Percentiles rank a stretch among this genome's conserved stretches.
Conservation (phyloP, 2,888 invertebrate species). For the Eumerus sabulonum region DNA sequence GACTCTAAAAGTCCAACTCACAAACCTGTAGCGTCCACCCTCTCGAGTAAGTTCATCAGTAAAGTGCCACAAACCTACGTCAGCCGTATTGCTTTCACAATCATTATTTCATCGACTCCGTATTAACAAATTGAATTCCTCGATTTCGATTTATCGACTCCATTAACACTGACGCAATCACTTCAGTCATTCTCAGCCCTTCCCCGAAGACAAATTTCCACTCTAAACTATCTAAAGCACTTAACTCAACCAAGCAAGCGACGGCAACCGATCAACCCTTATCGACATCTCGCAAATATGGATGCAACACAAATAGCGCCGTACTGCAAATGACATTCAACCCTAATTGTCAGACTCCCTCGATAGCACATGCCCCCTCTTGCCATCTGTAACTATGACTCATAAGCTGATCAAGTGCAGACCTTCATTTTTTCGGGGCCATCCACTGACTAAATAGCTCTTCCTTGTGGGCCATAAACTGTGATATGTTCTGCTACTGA, state of each 20-base stretch:
- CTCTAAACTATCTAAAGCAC: constrained; percentile 49
- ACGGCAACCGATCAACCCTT: constrained; percentile 40
- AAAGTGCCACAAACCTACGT: neutral
- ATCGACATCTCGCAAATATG: neutral
- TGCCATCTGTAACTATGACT: constrained; percentile 8
- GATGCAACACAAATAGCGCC: neutral
- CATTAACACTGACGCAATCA: constrained; percentile 40
- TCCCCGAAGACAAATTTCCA: constrained; percentile 58
- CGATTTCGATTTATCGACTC: constrained; percentile 50
- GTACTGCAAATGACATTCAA: constrained; percentile 35
- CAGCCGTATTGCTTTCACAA: constrained; percentile 7
- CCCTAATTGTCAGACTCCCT: constrained; percentile 51
- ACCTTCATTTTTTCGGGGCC: constrained; percentile 15
- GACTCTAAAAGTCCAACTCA: no score
- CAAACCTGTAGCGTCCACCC: no score
- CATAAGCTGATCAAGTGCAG: constrained; percentile 58
- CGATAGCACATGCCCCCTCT: neutral
- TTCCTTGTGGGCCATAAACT: constrained; percentile 55
- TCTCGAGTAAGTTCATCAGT: no score
- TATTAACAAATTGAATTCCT: constrained; percentile 44
- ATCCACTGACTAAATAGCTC: neutral
- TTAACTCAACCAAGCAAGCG: constrained; percentile 29
- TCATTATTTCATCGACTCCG: constrained; percentile 31
- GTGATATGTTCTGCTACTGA: no score
- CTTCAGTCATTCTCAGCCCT: constrained; percentile 8